phyloP scores from a whole-genome alignment of 2,113 vertebrate genomes.

The Numenius arquata region DNA sequence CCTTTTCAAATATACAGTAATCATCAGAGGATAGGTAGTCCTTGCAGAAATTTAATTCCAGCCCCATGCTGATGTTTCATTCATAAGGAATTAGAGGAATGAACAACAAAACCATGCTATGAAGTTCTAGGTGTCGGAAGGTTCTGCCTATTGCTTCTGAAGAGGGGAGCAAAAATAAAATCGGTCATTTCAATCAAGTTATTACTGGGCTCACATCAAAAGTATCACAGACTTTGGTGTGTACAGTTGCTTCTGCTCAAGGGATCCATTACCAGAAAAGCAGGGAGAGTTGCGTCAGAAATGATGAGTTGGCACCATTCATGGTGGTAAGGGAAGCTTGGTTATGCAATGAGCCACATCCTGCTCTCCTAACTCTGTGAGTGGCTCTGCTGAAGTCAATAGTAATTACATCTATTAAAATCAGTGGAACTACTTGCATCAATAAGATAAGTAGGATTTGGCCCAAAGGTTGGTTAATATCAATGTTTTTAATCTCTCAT shows the following conservation, averaged over 20 bases:
- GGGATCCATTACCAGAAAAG: not conserved
- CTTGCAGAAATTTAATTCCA: not conserved
- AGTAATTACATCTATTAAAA: slow-evolving; percentile 35
- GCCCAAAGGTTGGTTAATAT: slow-evolving; percentile 43
- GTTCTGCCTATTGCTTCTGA: not conserved
- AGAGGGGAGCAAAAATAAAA: not conserved
- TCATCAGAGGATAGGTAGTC: not conserved
- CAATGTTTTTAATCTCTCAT: slow-evolving; percentile 55
- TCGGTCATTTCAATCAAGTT: not conserved
- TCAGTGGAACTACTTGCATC: slow-evolving; percentile 55
- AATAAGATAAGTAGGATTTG: slow-evolving; percentile 63
- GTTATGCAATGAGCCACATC: slow-evolving; percentile 46
- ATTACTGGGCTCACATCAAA: not conserved
- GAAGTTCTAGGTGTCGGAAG: not conserved
- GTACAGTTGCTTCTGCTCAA: not conserved
- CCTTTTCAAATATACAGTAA: not conserved
- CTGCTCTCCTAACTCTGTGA: slow-evolving; percentile 20
- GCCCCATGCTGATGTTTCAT: not conserved
- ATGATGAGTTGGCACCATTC: not conserved
- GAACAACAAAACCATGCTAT: not conserved
- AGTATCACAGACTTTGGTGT: not conserved
- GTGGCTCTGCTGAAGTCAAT: not conserved
- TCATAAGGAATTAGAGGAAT: not conserved
- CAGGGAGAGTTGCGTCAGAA: not conserved
- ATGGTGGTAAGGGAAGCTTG: slow-evolving; percentile 27